Evolutionary conservation across 2,113 vertebrate species (phyloP).

Genomic region (Pedionomus torquatus): DNA sequence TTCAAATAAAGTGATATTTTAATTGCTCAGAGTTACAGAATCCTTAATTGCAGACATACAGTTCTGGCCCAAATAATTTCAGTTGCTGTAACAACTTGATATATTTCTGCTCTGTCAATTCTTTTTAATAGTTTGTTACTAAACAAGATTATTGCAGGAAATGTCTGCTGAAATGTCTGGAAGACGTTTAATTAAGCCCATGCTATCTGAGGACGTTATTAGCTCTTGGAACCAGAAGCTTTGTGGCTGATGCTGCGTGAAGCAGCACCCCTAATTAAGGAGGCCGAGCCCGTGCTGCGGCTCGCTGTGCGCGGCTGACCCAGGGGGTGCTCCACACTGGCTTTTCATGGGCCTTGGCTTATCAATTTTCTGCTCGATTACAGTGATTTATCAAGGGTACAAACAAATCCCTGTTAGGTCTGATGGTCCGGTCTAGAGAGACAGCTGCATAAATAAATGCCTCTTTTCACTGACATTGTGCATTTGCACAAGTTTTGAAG

Average conservation of each 20-base stretch:
- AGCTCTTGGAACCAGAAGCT: slow-evolving; percentile 7
- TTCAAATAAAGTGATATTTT: slow-evolving; percentile 79
- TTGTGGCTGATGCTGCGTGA: not conserved
- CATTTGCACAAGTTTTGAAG: not conserved
- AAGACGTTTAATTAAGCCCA: slow-evolving; percentile 58
- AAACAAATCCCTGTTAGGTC: not conserved
- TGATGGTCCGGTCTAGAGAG: not conserved
- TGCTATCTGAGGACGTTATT: slow-evolving; percentile 47
- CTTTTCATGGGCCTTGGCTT: not conserved
- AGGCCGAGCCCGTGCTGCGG: slow-evolving; percentile 70
- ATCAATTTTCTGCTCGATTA: slow-evolving; percentile 37
- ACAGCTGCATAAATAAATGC: not conserved
- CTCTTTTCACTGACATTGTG: not conserved
- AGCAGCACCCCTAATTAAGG: slow-evolving; percentile 77
- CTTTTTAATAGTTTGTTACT: slow-evolving; percentile 51
- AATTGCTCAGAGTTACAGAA: slow-evolving; percentile 80
- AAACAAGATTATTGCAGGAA: slow-evolving; percentile 60
- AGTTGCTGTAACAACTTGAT: slow-evolving; percentile 75
- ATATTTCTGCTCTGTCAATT: slow-evolving; percentile 67
- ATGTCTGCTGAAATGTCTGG: slow-evolving; percentile 61
- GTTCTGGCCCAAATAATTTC: slow-evolving; percentile 63
- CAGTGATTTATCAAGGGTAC: not conserved
- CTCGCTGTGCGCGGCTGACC: slow-evolving; percentile 69
- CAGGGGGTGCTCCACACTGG: not conserved
- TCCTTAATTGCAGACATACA: slow-evolving; percentile 77